Percentiles rank a stretch among this genome's conserved stretches.
These are phyloP conservation scores for Drosophila ambigua DNA, from an alignment of 1,140 invertebrate genomes.

Conservation along the genomic window DNA sequence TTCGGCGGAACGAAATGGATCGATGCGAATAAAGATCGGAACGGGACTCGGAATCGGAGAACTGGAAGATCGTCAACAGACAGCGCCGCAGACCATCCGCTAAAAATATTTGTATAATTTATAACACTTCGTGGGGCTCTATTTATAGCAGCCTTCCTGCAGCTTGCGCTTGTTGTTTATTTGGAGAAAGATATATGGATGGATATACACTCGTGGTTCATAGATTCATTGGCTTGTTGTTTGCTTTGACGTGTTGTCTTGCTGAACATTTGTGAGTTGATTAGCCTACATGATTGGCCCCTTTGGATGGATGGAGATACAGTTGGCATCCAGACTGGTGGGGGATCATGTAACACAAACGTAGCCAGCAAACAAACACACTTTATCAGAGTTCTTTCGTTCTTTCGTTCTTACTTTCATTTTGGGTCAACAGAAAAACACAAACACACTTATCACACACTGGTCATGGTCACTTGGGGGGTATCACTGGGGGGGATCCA, in stretches of 20 bases:
- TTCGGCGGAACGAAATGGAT: conserved; percentile 28
- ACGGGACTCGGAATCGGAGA: conserved; percentile 5
- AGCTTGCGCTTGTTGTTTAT: conserved; percentile 40
- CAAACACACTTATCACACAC: too few relatives aligned
- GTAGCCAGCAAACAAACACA: conserved; percentile 83
- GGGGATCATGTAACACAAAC: conserved; percentile 65
- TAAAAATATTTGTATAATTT: conserved; percentile 46
- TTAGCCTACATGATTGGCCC: conserved; percentile 49
- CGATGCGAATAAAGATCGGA: conserved; percentile 35
- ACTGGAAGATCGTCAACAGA: conserved; percentile 10
- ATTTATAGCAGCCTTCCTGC: conserved; percentile 33
- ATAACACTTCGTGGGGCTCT: conserved; percentile 36
- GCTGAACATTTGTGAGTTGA: conserved; percentile 79
- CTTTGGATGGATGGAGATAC: background rate
- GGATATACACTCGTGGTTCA: background rate
- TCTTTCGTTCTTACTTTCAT: conserved; percentile 25
- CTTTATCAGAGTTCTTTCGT: conserved; percentile 65
- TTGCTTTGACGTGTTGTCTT: conserved; percentile 80
- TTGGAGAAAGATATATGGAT: conserved; percentile 31
- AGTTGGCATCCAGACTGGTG: background rate
- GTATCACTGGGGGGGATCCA: conserved; percentile 8
- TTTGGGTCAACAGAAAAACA: background rate
- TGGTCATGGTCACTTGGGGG: too few relatives aligned
- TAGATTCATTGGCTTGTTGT: conserved; percentile 38
- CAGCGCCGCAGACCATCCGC: conserved; percentile 1